These are phyloP conservation scores for Drosophila hamatofila DNA, from an alignment of 2,888 invertebrate genomes.

Conservation along the genomic window DNA sequence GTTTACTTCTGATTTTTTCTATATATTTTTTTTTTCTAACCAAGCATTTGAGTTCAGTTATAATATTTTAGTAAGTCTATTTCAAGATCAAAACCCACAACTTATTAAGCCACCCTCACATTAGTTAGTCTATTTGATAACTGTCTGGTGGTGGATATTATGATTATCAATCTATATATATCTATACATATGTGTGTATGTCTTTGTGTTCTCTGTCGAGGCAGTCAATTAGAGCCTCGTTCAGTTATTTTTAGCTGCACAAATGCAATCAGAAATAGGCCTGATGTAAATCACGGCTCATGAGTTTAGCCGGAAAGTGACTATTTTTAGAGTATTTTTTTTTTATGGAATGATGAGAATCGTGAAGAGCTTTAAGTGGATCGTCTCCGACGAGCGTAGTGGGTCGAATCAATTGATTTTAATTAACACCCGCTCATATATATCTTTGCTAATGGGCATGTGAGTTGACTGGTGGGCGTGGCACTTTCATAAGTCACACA, in stretches of 20 bases:
- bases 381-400: background rate
- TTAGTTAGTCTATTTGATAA: background rate
- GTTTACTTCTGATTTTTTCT: background rate
- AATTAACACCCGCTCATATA: conserved; percentile 69
- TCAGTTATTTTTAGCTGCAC: conserved; percentile 54
- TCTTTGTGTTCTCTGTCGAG: background rate
- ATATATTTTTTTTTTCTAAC: background rate
- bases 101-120: background rate
- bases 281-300: conserved; percentile 35
- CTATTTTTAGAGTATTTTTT: conserved; percentile 37
- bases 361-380: conserved; percentile 18
- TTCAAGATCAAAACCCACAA: background rate
- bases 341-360: conserved; percentile 25
- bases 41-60: background rate
- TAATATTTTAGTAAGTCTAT: background rate
- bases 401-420: conserved; percentile 65
- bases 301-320: conserved; percentile 15
- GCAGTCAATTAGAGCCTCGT: conserved; percentile 47
- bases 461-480: conserved; percentile 34
- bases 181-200: background rate
- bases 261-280: conserved; percentile 25
- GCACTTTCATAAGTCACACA: conserved; percentile 23
- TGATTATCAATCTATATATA: background rate
- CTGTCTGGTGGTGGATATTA: background rate
- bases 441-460: conserved; percentile 5